phyloP scores from a whole-genome alignment of 92 coral and sea anemone species.

The Bergia sp. region DNA sequence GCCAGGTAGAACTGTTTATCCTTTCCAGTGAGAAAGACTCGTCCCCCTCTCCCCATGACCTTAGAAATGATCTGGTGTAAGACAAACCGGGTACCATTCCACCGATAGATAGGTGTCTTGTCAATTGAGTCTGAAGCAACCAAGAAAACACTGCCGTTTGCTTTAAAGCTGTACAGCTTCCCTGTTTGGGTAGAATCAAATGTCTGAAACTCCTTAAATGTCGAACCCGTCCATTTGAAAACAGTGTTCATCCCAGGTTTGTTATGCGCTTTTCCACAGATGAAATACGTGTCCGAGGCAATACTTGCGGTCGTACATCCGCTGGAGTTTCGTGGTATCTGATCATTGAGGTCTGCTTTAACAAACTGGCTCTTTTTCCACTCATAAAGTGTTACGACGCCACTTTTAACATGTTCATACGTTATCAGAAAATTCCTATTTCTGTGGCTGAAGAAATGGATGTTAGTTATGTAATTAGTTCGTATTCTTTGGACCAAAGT shows the following conservation, averaged over 20 bases:
- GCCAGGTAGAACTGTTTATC: background rate
- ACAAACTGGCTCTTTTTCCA: conserved; percentile 1
- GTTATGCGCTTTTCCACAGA: background rate
- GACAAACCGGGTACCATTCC: conserved; percentile 9
- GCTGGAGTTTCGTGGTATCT: background rate
- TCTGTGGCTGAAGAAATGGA: background rate
- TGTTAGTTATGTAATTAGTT: background rate
- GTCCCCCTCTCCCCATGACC: background rate
- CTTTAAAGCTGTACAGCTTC: background rate
- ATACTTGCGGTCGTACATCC: background rate
- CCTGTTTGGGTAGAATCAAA: background rate
- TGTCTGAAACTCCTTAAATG: background rate
- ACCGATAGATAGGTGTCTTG: background rate
- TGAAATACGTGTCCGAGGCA: conserved; percentile 9
- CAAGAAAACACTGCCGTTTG: conserved; percentile 17
- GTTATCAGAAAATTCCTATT: background rate
- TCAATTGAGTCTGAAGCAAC: background rate
- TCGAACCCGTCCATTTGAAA: conserved; percentile 9
- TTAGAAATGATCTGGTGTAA: background rate
- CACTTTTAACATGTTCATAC: background rate
- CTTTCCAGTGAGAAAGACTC: background rate
- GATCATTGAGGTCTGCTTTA: background rate
- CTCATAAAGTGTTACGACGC: background rate
- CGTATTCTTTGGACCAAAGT: background rate
- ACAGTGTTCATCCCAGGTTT: background rate